These are phyloP conservation scores for Podargus strigoides DNA, from an alignment of 2,797 vertebrate genomes.

Conservation along the genomic window DNA sequence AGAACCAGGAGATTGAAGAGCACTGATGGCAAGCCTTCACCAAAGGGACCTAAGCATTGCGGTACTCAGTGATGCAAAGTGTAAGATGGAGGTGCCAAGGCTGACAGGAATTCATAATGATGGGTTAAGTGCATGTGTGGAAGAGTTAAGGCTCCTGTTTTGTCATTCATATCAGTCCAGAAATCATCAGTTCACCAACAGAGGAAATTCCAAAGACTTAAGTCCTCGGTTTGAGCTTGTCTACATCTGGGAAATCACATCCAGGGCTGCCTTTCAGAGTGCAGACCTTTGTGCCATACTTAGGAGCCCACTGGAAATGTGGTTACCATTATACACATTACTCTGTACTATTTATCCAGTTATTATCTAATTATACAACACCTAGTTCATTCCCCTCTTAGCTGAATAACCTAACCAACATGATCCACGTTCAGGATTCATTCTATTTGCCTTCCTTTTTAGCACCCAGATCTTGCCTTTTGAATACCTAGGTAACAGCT, in stretches of 20 bases:
- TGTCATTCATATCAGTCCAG: neutral
- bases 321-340: neutral
- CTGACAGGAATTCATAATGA: neutral
- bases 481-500: neutral
- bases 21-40: neutral
- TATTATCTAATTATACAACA: neutral
- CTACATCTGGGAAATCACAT: neutral
- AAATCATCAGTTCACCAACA: neutral
- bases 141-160: neutral
- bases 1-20: neutral
- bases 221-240: neutral
- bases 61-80: neutral
- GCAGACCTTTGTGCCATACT: neutral
- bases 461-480: neutral
- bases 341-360: neutral
- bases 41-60: neutral
- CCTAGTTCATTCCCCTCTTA: neutral
- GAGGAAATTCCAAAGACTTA: neutral
- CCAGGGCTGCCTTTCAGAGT: neutral
- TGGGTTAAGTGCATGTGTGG: neutral
- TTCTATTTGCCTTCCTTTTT: neutral
- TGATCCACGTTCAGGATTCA: neutral
- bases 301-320: neutral
- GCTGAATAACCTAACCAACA: neutral
- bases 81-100: neutral